Percentiles rank a stretch among this genome's conserved stretches.
Evolutionary conservation across 2,113 vertebrate genomes (phyloP).

Genomic region (Xiphorhynchus elegans): DNA sequence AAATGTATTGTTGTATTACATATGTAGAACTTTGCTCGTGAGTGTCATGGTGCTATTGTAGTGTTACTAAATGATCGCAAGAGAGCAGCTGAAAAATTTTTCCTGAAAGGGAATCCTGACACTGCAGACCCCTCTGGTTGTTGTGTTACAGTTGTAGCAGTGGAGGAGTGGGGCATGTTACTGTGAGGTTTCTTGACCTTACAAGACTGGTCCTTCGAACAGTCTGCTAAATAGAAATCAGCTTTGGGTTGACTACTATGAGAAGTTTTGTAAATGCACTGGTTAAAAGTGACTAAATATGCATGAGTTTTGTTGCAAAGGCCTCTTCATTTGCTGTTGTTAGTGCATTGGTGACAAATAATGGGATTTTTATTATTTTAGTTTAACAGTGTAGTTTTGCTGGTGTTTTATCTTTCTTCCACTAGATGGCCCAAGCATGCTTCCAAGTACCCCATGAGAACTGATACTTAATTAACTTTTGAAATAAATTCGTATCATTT

Average conservation of each 20-base stretch:
- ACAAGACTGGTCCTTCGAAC: not conserved
- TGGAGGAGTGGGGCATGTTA: not conserved
- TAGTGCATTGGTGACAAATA: not conserved
- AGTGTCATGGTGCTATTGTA: not conserved
- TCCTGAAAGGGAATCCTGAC: not conserved
- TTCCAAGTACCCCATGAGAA: not conserved
- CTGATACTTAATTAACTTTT: not conserved
- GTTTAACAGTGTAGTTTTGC: not conserved
- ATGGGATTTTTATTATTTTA: not conserved
- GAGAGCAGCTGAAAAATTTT: not conserved
- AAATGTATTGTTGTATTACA: not conserved
- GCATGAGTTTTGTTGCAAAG: not conserved
- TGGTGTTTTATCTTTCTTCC: not conserved
- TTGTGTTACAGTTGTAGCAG: not conserved
- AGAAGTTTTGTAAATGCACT: not conserved
- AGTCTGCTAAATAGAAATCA: not conserved
- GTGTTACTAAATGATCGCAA: not conserved
- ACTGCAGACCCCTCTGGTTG: fast-evolving
- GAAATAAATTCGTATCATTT: not conserved
- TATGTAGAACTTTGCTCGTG: not conserved
- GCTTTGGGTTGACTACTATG: not conserved
- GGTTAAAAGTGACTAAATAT: not conserved
- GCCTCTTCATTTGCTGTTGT: not conserved
- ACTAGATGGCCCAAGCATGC: constrained; percentile 45
- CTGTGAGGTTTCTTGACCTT: not conserved